These are phyloP conservation scores for Apostichopus californicus DNA, from an alignment of 35 echinoderm and acorn worm species.

Conservation along the genomic window DNA sequence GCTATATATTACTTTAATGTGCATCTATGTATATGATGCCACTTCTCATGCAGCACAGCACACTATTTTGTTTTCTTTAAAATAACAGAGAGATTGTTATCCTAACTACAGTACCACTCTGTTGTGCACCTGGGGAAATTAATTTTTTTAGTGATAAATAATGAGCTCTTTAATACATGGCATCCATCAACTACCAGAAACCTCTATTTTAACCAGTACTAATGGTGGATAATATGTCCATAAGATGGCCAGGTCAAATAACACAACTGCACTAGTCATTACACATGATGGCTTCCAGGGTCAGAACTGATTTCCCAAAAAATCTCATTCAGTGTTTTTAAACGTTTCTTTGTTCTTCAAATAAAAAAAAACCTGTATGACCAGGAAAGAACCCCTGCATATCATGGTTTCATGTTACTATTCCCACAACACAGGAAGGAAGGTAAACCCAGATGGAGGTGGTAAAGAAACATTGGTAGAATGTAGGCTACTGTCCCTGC, in stretches of 20 bases:
- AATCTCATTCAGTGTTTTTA: background rate
- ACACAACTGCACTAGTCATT: background rate
- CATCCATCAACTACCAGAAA: background rate
- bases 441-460: background rate
- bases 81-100: no score
- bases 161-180: background rate
- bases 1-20: no score
- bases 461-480: background rate
- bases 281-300: background rate
- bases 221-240: background rate
- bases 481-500: no score
- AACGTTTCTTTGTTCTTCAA: background rate
- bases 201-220: background rate
- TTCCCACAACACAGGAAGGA: background rate
- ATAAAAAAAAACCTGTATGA: background rate
- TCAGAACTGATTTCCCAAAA: background rate
- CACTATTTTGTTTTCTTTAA: no score
- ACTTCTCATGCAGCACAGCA: no score
- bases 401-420: background rate
- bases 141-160: no score
- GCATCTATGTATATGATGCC: no score
- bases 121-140: background rate
- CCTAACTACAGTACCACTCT: no score
- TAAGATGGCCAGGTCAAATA: background rate
- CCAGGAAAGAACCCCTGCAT: background rate